These are phyloP conservation scores for Andricus grossulariae DNA, from an alignment of 1,140 invertebrate genomes.

Conservation along the genomic window DNA sequence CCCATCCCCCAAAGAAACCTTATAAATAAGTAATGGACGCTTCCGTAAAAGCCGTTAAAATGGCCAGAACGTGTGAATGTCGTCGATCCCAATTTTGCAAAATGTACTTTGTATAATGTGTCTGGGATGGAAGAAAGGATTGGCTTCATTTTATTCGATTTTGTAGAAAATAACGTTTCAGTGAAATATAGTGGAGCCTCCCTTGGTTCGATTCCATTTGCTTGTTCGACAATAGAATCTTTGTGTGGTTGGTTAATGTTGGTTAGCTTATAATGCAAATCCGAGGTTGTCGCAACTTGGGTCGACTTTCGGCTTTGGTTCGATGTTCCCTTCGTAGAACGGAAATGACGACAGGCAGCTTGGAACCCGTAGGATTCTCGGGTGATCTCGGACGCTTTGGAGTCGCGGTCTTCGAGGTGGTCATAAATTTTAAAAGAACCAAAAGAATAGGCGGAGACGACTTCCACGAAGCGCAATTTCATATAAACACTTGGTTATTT, in stretches of 20 bases:
- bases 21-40: no score
- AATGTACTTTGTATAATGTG: not conserved
- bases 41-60: no score
- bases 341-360: constrained; percentile 37
- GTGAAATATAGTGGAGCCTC: constrained; percentile 20
- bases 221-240: constrained; percentile 24
- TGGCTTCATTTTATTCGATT: constrained; percentile 22
- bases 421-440: constrained; percentile 45
- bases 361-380: constrained; percentile 11
- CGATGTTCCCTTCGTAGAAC: constrained; percentile 27
- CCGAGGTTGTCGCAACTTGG: constrained; percentile 28
- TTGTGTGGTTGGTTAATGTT: constrained; percentile 31
- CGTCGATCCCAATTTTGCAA: not conserved
- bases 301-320: constrained; percentile 23
- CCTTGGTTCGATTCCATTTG: constrained; percentile 20
- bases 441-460: constrained; percentile 44
- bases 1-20: no score
- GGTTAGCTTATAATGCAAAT: constrained; percentile 30
- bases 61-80: no score
- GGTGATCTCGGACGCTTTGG: constrained; percentile 29
- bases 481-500: constrained; percentile 52
- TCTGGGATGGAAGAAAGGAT: constrained; percentile 20
- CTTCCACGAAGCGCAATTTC: constrained; percentile 55
- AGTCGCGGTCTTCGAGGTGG: constrained; percentile 42
- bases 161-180: constrained; percentile 23